Evolutionary conservation across 2,797 vertebrate species (phyloP), one percentile per base, ranked within the genome.

Genomic region (Rousettus madagascariensis): DNA sequence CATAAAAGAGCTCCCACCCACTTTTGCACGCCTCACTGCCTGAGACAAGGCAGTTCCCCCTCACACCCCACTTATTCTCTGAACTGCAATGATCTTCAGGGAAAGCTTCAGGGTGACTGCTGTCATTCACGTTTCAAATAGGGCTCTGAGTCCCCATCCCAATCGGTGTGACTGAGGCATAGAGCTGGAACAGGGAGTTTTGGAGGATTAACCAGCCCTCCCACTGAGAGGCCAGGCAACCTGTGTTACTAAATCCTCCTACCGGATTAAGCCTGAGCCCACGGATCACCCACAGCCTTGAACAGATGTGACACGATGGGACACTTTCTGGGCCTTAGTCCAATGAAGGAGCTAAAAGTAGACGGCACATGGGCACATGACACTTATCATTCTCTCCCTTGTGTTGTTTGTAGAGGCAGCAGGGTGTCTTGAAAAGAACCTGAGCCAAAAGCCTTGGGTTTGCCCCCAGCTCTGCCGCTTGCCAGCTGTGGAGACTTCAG

Each of bases 291-390:
- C 26, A 0, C 90, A 85, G 77, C 55, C 66, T 86, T 71, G 71
- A 96, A 86, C 57, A 84, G 95, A 96, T 85, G 92, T 46, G 77
- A 96, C 90, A 93, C 0, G 13, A 92, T 85, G 51, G 68, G 65
- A 87, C 95, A 77, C 53, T 95, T 96, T 95, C 92, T 91, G 89
- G 96, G 96, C 92, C 74, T 88, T 11, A 38, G 26, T 95, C 96
- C 96, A 97, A 41, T 12, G 63, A 90, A 79, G 51, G 55, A 90
- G 28, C 68, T 91, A 91, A 96, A 95, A 90, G 87, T 78, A 69
- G 96, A 92, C 0, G 1, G 26, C 5, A 0, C 69, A 49, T 10
- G 41, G 51, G 91, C 86, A 94, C 92, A 43, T 3, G 46, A 63
- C 83, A 59, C 79, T 82, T 90, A 61, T 57, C 69, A 41, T 69